Evolutionary conservation across 2,113 vertebrate genomes (phyloP).

Genomic region (Trematocara zebra): DNA sequence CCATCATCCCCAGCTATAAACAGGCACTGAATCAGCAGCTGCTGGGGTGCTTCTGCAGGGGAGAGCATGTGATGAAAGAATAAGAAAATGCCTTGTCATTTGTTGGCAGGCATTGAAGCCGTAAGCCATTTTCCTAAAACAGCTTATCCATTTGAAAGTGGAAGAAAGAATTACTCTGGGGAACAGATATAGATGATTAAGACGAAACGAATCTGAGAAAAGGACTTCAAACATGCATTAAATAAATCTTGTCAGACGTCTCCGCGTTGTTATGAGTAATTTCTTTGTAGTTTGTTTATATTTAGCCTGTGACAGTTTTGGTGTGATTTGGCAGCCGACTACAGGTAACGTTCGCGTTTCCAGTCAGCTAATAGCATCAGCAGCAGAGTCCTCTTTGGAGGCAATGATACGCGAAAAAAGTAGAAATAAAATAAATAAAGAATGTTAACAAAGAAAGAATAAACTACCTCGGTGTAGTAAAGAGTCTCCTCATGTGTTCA

Average conservation of each 20-base stretch:
- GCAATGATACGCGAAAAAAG: neutral
- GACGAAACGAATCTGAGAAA: neutral
- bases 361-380: neutral
- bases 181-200: constrained; percentile 30
- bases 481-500: constrained; percentile 41
- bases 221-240: neutral
- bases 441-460: neutral
- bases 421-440: neutral
- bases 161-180: constrained; percentile 2
- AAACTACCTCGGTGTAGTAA: neutral
- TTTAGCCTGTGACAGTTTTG: neutral
- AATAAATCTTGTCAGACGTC: constrained; percentile 24
- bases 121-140: constrained; percentile 37
- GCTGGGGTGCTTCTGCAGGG: neutral
- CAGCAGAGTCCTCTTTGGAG: neutral
- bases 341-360: neutral
- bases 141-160: constrained; percentile 21
- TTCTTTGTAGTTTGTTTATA: constrained; percentile 22
- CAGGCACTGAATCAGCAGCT: constrained; percentile 34
- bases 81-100: constrained; percentile 40
- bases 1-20: constrained; percentile 24
- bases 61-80: constrained; percentile 41
- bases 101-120: constrained; percentile 30
- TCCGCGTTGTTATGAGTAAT: constrained; percentile 3
- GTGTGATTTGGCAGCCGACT: neutral